These are phyloP conservation scores for Tetragonula clypearis DNA, from an alignment of 1,140 invertebrate species.

Conservation along the genomic window DNA sequence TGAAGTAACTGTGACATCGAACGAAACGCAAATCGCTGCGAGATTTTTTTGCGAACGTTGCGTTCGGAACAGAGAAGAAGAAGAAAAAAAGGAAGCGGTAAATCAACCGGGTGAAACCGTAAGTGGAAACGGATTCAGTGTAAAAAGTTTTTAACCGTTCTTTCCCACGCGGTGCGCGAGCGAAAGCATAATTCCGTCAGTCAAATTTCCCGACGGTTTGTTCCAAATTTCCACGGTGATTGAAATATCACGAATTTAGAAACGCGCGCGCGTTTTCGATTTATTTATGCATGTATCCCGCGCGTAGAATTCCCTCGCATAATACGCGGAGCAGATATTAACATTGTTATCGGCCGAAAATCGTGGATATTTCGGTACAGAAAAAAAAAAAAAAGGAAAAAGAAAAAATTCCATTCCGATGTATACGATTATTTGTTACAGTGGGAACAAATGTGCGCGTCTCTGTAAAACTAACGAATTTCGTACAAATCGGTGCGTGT, in stretches of 20 bases:
- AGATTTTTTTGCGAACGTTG: too few species aligned
- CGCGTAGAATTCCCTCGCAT: not conserved
- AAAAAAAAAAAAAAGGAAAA: too few species aligned
- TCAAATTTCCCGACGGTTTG: not conserved
- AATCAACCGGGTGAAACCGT: too few species aligned
- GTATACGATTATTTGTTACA: not conserved
- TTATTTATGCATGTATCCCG: not conserved
- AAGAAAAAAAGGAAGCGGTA: too few species aligned
- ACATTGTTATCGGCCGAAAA: not conserved
- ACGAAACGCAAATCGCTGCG: too few species aligned
- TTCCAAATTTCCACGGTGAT: not conserved
- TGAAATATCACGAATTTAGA: not conserved
- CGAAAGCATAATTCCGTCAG: not conserved
- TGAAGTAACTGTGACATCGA: too few species aligned
- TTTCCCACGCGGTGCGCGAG: not conserved
- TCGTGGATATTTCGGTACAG: not conserved
- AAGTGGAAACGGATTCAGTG: not conserved
- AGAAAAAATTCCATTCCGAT: not conserved
- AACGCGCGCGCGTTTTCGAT: not conserved
- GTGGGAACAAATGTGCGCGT: not conserved
- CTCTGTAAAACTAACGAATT: constrained; percentile 16
- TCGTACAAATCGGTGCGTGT: too few species aligned
- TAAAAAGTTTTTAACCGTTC: not conserved
- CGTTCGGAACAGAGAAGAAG: too few species aligned
- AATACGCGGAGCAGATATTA: not conserved